Evolutionary conservation across 2,113 vertebrate genomes (phyloP), one percentile per base, ranked within the genome.

Genomic region (Gallinago undulata): DNA sequence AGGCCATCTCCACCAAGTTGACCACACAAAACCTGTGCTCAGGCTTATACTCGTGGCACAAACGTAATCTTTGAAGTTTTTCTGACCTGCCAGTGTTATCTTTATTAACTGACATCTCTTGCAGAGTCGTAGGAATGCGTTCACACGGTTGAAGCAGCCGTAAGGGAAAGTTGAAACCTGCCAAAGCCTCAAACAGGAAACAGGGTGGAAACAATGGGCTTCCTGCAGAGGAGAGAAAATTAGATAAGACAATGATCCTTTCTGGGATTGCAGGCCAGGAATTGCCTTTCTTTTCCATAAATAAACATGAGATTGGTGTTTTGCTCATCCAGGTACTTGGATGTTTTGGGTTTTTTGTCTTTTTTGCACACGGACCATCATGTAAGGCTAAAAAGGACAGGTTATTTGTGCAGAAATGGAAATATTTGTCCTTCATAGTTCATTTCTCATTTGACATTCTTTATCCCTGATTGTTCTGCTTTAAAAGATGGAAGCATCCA

Each of bases 401-500:
- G 90, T 86, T 95, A 90, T 96, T 96, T 93, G 90, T 8, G 4
- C 47, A 92, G 87, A 94, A 94, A 94, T 86, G 85, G 94, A 96
- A 95, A 93, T 95, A 96, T 96, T 93, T 96, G 96, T 86, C 96
- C 96, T 97, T 96, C 96, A 97, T 96, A 96, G 92, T 94, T 93
- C 94, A 92, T 69, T 96, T 96, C 90, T 94, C 85, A 88, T 96
- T 92, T 96, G 94, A 95, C 93, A 90, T 96, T 90, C 82, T 86
- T 95, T 95, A 94, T 93, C 90, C 79, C 90, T 95, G 92, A 95
- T 95, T 94, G 88, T 88, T 95, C 87, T 95, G 94, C 87, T 96
- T 96, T 97, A 96, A 91, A 95, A 76, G 94, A 82, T 93, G 89
- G 89, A 76, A 93, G 87, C 96, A 96, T 83, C 93, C 95, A 97